Percentiles rank a stretch among this genome's conserved stretches.
phyloP scores from a whole-genome alignment of 2,113 vertebrate genomes.

The Laterallus jamaicensis region DNA sequence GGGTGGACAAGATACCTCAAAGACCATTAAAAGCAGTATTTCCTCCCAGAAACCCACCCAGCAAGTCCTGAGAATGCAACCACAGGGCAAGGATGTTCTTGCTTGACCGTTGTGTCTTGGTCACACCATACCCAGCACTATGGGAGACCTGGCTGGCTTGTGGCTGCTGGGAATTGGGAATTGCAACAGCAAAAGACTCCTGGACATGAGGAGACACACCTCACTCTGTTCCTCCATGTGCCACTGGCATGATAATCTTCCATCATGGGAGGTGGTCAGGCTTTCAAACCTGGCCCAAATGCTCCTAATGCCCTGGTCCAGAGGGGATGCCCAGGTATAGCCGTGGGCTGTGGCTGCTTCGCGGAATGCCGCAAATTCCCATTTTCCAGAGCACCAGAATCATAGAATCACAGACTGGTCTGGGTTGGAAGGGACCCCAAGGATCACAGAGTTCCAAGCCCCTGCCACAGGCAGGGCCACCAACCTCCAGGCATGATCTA shows the following conservation, averaged over 20 bases:
- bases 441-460: too few species aligned
- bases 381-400: background rate
- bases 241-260: background rate
- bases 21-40: background rate
- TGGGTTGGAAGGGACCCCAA: too few species aligned
- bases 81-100: background rate
- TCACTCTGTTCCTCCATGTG: background rate
- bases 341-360: background rate
- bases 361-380: background rate
- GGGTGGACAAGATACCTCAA: too few species aligned
- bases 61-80: fast-evolving
- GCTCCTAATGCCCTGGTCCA: background rate
- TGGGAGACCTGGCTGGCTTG: background rate
- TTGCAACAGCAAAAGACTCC: background rate
- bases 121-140: fast-evolving
- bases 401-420: background rate
- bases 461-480: too few species aligned
- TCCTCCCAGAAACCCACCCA: background rate
- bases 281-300: background rate
- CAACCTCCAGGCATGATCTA: too few species aligned
- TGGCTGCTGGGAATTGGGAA: background rate
- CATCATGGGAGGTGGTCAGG: fast-evolving
- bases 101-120: background rate
- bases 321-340: background rate
- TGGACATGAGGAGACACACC: too few species aligned